Conservation (phyloP, 2,888 invertebrate species). For the Pristionchus exspectatus region DNA sequence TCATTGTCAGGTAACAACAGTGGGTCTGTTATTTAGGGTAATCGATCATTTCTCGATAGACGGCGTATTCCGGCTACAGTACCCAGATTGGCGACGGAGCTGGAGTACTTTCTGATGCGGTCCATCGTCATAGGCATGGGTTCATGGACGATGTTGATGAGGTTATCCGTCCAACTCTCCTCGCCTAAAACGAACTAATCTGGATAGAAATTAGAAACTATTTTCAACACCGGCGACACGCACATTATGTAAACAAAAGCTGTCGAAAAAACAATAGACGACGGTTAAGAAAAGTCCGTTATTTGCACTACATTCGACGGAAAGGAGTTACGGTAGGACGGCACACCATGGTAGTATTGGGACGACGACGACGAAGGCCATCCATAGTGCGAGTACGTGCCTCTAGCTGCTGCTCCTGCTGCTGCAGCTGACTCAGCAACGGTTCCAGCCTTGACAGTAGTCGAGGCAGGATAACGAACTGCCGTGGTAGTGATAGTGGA, state of each 20-base stretch:
- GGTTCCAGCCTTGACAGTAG: slow-evolving; percentile 50
- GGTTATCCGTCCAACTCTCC: slow-evolving; percentile 78
- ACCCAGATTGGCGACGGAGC: slow-evolving; percentile 76
- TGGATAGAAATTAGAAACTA: neutral
- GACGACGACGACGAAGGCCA: neutral
- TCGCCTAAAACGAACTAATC: slow-evolving; percentile 32
- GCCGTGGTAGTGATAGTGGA: slow-evolving; percentile 57
- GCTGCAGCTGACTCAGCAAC: slow-evolving; percentile 6
- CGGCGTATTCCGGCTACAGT: neutral
- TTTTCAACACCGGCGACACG: neutral
- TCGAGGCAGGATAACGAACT: slow-evolving; percentile 58
- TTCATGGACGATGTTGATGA: slow-evolving; percentile 78
- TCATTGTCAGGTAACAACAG: too few relatives aligned
- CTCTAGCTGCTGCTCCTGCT: slow-evolving; percentile 23
- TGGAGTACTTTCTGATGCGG: slow-evolving; percentile 77
- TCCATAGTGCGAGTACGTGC: slow-evolving; percentile 22
- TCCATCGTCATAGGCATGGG: slow-evolving; percentile 78
- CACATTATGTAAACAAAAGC: neutral
- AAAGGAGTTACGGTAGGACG: slow-evolving; percentile 30
- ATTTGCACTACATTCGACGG: neutral
- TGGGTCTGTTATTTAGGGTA: too few relatives aligned
- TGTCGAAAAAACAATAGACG: neutral
- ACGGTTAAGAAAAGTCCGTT: neutral
- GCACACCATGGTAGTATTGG: slow-evolving; percentile 50
- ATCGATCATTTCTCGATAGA: too few relatives aligned